Conservation (phyloP, 2,888 invertebrate species). For the Dichetophora obliterata region DNA sequence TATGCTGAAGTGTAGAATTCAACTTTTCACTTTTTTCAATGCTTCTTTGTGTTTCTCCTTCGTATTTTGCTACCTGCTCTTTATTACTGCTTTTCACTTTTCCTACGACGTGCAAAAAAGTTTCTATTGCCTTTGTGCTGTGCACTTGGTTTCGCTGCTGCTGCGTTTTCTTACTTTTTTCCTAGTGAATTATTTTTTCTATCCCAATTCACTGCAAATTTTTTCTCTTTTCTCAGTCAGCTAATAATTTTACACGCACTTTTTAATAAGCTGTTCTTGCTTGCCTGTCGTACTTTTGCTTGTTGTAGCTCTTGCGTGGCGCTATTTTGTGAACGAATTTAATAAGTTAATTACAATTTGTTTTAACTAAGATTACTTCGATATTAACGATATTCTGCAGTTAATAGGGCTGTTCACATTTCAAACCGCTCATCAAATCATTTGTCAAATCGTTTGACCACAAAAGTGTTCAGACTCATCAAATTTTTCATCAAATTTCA, state of each 20-base stretch:
- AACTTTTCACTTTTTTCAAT: slow-evolving; percentile 34
- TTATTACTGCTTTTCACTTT: slow-evolving; percentile 40
- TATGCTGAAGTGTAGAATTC: slow-evolving; percentile 1
- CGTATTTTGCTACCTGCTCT: slow-evolving; percentile 40
- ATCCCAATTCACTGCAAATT: slow-evolving; percentile 25
- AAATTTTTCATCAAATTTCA: too few relatives aligned
- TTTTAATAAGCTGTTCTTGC: slow-evolving; percentile 24
- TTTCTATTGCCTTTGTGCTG: slow-evolving; percentile 32
- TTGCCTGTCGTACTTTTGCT: slow-evolving; percentile 31
- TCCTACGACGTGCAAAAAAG: slow-evolving; percentile 31
- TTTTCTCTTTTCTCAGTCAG: slow-evolving; percentile 43
- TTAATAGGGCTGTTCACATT: too few relatives aligned
- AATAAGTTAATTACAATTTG: slow-evolving; percentile 34
- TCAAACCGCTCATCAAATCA: too few relatives aligned
- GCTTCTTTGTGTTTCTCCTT: slow-evolving; percentile 44
- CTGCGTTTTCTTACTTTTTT: slow-evolving; percentile 44
- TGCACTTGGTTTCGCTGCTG: slow-evolving; percentile 35
- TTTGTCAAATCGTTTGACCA: too few relatives aligned
- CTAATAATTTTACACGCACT: slow-evolving; percentile 42
- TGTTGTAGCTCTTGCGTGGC: slow-evolving; percentile 33
- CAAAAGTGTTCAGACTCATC: too few relatives aligned
- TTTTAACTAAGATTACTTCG: too few relatives aligned
- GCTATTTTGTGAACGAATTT: slow-evolving; percentile 31
- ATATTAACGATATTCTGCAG: too few relatives aligned
- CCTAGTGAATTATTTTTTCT: slow-evolving; percentile 44